phyloP scores from a whole-genome alignment of 2,113 vertebrate species.

The Triplophysa rosa region DNA sequence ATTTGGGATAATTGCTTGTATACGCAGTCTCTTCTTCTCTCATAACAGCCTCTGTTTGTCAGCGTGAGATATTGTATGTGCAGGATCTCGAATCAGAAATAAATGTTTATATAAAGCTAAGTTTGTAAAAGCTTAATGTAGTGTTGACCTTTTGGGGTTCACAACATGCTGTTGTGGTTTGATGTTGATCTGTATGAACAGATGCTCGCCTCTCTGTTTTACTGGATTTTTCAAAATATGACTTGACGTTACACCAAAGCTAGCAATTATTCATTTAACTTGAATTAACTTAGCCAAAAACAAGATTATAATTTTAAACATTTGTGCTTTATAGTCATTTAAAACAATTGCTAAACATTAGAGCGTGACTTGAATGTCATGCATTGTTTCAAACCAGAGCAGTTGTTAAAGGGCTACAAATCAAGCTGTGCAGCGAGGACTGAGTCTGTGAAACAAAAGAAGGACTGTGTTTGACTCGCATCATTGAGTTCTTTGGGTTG shows the following conservation, averaged over 20 bases:
- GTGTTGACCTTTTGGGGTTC: not conserved
- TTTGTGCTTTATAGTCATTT: constrained; percentile 5
- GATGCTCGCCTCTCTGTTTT: not conserved
- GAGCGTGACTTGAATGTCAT: constrained; percentile 4
- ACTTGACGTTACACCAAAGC: too few species aligned
- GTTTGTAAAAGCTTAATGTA: not conserved
- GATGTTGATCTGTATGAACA: not conserved
- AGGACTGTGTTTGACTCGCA: constrained; percentile 14
- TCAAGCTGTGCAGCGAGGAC: constrained; percentile 4
- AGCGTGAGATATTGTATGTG: not conserved
- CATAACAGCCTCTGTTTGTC: not conserved
- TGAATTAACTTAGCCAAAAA: too few species aligned
- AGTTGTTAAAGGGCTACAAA: constrained; percentile 17
- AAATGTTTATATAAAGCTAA: not conserved
- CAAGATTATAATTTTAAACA: not conserved
- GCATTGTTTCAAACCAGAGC: constrained; percentile 20
- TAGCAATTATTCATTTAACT: too few species aligned
- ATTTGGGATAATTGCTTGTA: constrained; percentile 38
- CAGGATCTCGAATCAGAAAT: not conserved
- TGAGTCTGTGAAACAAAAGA: constrained; percentile 31
- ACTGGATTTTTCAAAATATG: too few species aligned
- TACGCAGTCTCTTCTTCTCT: constrained; percentile 25
- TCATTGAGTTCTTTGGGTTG: constrained; percentile 15
- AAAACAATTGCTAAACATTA: constrained; percentile 16
- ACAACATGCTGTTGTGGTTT: not conserved